Percentiles rank a stretch among this genome's conserved stretches.
These are phyloP conservation scores for Elanoides forficatus DNA, from an alignment of 2,113 vertebrate genomes.

Conservation along the genomic window DNA sequence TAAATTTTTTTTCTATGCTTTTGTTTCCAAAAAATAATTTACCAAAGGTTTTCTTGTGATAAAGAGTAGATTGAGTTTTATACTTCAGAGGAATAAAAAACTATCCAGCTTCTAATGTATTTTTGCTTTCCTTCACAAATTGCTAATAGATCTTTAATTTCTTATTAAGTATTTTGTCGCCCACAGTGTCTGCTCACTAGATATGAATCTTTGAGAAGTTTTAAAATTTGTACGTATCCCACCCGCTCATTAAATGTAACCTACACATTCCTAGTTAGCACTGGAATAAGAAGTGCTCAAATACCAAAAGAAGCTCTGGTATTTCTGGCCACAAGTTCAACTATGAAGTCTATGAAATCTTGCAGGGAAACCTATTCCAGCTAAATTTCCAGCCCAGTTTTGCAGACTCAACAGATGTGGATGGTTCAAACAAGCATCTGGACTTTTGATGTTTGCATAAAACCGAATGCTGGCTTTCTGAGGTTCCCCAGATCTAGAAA, in stretches of 20 bases:
- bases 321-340: constrained; percentile 44
- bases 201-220: neutral
- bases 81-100: neutral
- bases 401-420: constrained; percentile 43
- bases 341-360: constrained; percentile 42
- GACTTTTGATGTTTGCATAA: constrained; percentile 41
- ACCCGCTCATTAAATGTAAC: neutral
- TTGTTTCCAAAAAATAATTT: neutral
- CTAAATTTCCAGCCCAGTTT: constrained; percentile 4
- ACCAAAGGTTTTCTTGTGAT: neutral
- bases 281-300: constrained; percentile 14
- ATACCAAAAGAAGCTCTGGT: constrained; percentile 32
- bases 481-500: neutral
- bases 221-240: neutral
- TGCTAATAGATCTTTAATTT: neutral
- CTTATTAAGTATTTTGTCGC: neutral
- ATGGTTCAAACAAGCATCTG: constrained; percentile 51
- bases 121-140: neutral
- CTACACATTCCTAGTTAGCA: neutral
- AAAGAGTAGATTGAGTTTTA: neutral
- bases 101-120: neutral
- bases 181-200: neutral
- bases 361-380: constrained; percentile 26
- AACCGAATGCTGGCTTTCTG: neutral
- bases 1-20: neutral